Conservation (phyloP, 2,888 invertebrate genomes). For the Argynnis bischoffii region DNA sequence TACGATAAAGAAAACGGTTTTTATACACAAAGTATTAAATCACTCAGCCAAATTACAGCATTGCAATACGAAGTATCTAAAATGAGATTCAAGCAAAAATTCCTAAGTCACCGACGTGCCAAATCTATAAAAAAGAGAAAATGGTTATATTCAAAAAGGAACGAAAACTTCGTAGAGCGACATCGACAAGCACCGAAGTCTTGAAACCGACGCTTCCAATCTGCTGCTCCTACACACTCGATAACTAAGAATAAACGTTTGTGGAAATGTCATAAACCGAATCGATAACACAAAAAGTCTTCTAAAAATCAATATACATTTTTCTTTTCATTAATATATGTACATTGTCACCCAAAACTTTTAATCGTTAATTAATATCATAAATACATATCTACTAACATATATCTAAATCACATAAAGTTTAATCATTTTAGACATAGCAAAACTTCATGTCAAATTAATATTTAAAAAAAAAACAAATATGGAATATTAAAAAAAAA, state of each 20-base stretch:
- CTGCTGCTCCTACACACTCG: slow-evolving; percentile 35
- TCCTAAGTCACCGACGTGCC: slow-evolving; percentile 14
- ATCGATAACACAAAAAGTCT: no score
- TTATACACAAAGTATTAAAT: not conserved
- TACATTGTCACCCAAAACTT: no score
- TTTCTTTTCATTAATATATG: not conserved
- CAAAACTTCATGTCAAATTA: no score
- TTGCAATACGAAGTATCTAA: not conserved
- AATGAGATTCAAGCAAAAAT: not conserved
- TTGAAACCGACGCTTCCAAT: slow-evolving; percentile 42
- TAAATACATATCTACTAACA: no score
- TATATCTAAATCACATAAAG: no score
- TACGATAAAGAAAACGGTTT: no score
- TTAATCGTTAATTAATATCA: no score
- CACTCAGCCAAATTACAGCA: not conserved
- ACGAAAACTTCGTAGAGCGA: slow-evolving; percentile 32
- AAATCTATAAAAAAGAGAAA: slow-evolving; percentile 28
- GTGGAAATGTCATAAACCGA: slow-evolving; percentile 8
- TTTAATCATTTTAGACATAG: no score
- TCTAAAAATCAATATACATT: not conserved
- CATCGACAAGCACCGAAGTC: slow-evolving; percentile 37
- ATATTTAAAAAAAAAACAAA: no score
- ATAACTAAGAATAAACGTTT: slow-evolving; percentile 11
- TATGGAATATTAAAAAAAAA: not conserved
- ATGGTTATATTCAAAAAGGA: slow-evolving; percentile 33